Evolutionary conservation across 1,140 invertebrate genomes (phyloP), one percentile per base, ranked within the genome.

Genomic region (Rhyacophila brunnea): DNA sequence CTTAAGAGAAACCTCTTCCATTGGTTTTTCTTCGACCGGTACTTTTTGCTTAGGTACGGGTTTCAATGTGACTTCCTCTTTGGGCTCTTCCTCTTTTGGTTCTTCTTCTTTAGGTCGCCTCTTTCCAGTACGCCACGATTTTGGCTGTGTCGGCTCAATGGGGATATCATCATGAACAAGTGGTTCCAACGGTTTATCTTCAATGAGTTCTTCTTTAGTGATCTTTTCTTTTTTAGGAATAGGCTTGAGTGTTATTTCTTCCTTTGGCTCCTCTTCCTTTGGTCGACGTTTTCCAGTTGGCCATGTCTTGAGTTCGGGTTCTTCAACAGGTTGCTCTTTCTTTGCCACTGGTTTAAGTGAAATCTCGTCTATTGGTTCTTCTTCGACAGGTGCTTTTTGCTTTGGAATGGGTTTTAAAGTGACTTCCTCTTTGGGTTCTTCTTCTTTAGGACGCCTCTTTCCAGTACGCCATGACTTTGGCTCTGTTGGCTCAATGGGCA

Each of bases 321-420:
- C 53, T 64, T 74, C 66, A 67, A 74, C 62, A 3, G 58, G 56
- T 64, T 64, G 40, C 56, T 67, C 64, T 44, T 68, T 68, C 69
- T 71, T 66, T 51, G 47, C 49, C 1, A 67, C 46, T 35, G 67
- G 67, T 60, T 69, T 70, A 0, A 69, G 51, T 55, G 69, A 43
- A 48, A 71, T 66, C 62, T 71, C 63, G 19, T 74, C 70, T 9
- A 49, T 45, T 28, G 71, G 64, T 50, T 73, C 60, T 40, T 70
- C 67, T 43, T 62, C 62, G 9, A 47, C 28, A 11, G 2, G n/a
- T 49, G 46, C 74, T 74, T 57, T 70, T 71, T 64, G 70, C 19
- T 74, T 64, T 20, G 75, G 74, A 49, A 78, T 77, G 1, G 80
- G 79, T 57, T 84, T 82, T 1, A 83, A 66, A 28, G 71, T 66